Evolutionary conservation across 2,888 invertebrate genomes (phyloP).

Genomic region (Ditula angustiorana): DNA sequence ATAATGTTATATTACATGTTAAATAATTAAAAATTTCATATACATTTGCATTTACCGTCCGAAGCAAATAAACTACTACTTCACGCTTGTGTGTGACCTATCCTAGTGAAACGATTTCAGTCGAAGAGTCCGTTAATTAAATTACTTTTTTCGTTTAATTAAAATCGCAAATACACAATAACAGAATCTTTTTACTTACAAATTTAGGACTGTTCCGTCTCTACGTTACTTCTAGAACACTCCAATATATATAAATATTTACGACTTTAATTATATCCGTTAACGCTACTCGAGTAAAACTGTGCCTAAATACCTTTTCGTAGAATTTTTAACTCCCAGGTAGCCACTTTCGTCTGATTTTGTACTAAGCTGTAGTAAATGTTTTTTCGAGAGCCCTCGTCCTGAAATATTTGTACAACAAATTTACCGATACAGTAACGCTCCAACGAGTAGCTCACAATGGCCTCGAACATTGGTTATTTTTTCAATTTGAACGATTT

Average conservation of each 20-base stretch:
- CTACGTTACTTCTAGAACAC: background rate
- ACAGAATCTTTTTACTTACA: no score
- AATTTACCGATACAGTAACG: conserved; percentile 7
- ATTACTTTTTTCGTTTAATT: no score
- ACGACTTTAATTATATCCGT: background rate
- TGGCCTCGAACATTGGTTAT: conserved; percentile 38
- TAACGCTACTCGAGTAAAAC: background rate
- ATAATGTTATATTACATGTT: no score
- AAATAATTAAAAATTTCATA: no score
- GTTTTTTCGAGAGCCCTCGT: background rate
- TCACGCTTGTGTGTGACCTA: no score
- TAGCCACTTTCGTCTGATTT: background rate
- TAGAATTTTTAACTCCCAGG: background rate
- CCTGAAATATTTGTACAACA: conserved; percentile 17
- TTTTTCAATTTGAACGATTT: conserved; percentile 52
- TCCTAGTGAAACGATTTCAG: no score
- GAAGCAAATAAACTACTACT: no score
- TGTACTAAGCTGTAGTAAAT: conserved; percentile 2
- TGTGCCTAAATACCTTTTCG: background rate
- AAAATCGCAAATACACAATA: no score
- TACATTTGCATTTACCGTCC: no score
- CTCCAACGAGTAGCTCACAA: background rate
- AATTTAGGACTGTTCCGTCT: no score
- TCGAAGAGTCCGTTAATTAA: no score
- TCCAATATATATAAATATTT: background rate